Percentiles rank a stretch among this genome's conserved stretches.
phyloP scores from a whole-genome alignment of 2,113 vertebrate species.

The Felis chaus region DNA sequence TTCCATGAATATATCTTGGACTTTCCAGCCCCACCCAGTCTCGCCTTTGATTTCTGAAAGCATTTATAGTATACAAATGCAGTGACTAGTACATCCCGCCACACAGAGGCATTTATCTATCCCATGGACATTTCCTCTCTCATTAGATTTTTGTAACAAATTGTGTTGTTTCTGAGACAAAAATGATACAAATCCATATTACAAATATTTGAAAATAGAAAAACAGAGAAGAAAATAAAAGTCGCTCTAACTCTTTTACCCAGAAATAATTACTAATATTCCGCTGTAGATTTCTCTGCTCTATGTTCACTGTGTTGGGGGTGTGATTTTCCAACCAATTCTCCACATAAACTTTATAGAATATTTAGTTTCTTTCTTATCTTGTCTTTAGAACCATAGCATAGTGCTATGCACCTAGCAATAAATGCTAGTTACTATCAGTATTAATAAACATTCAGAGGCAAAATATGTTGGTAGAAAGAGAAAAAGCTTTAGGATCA shows the following conservation, averaged over 20 bases:
- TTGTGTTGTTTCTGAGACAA: not conserved
- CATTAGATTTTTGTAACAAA: not conserved
- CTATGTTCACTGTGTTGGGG: not conserved
- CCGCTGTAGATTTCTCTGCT: not conserved
- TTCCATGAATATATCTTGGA: not conserved
- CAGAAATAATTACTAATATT: not conserved
- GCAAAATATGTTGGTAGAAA: not conserved
- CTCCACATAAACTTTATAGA: not conserved
- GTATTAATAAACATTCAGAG: not conserved
- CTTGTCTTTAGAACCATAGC: not conserved
- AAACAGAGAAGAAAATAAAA: not conserved
- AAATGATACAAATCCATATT: not conserved
- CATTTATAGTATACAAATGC: accelerated
- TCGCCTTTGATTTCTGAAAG: not conserved
- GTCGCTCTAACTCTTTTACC: not conserved
- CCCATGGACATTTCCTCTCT: not conserved
- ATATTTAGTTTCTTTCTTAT: not conserved
- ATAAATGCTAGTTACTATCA: not conserved
- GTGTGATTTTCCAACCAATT: not conserved
- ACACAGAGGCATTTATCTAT: not conserved
- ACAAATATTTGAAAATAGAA: not conserved
- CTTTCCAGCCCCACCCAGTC: not conserved
- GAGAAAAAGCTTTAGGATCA: not conserved
- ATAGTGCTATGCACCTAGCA: not conserved
- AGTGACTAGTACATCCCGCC: not conserved